phyloP scores from a whole-genome alignment of 2,113 vertebrate genomes.

The Muscicapa adusta region DNA sequence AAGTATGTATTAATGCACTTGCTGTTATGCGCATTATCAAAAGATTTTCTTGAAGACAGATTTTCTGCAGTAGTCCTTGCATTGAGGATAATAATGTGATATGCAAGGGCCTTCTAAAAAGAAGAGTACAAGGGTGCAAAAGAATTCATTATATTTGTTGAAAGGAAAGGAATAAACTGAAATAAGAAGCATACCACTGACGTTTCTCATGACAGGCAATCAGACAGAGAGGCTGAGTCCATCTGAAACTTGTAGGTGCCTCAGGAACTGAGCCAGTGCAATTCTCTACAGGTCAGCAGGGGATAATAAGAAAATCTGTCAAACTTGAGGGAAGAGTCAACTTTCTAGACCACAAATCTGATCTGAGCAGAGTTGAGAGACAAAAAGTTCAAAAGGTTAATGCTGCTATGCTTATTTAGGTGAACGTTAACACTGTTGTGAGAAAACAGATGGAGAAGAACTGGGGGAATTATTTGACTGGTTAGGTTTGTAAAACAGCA shows the following conservation, averaged over 20 bases:
- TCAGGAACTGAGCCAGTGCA: slow-evolving; percentile 40
- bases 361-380: slow-evolving; percentile 11
- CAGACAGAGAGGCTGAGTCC: slow-evolving; percentile 21
- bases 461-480: background rate
- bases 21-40: background rate
- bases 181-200: background rate
- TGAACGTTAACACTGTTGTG: slow-evolving; percentile 14
- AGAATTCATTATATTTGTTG: background rate
- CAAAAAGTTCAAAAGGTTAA: slow-evolving; percentile 52
- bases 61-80: slow-evolving; percentile 1
- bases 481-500: background rate
- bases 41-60: background rate
- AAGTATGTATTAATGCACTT: background rate
- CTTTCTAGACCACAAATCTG: slow-evolving; percentile 26
- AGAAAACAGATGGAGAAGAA: slow-evolving; percentile 22
- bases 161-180: slow-evolving; percentile 18
- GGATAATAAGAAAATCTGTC: slow-evolving; percentile 51
- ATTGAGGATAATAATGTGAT: background rate
- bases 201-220: background rate
- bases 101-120: background rate
- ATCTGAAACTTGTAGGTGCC: slow-evolving; percentile 24
- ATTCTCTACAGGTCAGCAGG: slow-evolving; percentile 30
- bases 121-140: background rate
- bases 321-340: slow-evolving; percentile 22
- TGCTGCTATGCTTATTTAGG: slow-evolving; percentile 19